Percentiles rank a stretch among this genome's conserved stretches.
phyloP scores from a whole-genome alignment of 2,888 invertebrate species.

The Thumatha senex region DNA sequence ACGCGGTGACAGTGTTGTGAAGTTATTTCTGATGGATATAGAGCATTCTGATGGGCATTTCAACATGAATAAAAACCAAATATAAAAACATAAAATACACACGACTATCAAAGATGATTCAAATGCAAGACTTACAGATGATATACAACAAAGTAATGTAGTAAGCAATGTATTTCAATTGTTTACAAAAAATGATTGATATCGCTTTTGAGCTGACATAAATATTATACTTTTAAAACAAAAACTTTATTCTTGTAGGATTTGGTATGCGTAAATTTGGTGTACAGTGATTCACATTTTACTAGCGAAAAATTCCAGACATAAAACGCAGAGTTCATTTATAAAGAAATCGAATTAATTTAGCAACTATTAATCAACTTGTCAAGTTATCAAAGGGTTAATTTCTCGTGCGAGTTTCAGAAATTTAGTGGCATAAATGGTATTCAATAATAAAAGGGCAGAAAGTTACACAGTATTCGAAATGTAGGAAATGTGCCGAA shows the following conservation, averaged over 20 bases:
- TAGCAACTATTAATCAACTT: constrained; percentile 29
- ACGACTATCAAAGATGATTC: constrained; percentile 2
- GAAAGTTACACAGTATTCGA: too few species aligned
- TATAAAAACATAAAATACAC: not conserved
- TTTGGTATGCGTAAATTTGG: constrained; percentile 18
- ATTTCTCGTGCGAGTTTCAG: constrained; percentile 28
- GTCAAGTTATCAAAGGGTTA: constrained; percentile 35
- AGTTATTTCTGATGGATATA: constrained; percentile 38
- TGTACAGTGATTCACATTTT: constrained; percentile 16
- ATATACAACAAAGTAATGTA: constrained; percentile 15
- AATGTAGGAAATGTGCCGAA: too few species aligned
- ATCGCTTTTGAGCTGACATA: constrained; percentile 22
- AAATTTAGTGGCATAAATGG: constrained; percentile 32
- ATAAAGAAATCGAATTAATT: constrained; percentile 27
- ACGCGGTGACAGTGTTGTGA: constrained; percentile 31
- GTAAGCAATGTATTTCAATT: constrained; percentile 18
- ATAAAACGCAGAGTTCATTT: constrained; percentile 13
- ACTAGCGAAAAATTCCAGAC: constrained; percentile 13
- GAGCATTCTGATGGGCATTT: constrained; percentile 37
- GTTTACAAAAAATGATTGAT: constrained; percentile 23
- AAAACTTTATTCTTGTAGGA: constrained; percentile 17
- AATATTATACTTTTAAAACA: constrained; percentile 29
- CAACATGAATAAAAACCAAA: constrained; percentile 19
- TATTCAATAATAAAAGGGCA: constrained; percentile 31
- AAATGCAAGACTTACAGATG: constrained; percentile 3